Conservation (phyloP, 1,140 invertebrate species). For the Leptoteleia sp. region DNA sequence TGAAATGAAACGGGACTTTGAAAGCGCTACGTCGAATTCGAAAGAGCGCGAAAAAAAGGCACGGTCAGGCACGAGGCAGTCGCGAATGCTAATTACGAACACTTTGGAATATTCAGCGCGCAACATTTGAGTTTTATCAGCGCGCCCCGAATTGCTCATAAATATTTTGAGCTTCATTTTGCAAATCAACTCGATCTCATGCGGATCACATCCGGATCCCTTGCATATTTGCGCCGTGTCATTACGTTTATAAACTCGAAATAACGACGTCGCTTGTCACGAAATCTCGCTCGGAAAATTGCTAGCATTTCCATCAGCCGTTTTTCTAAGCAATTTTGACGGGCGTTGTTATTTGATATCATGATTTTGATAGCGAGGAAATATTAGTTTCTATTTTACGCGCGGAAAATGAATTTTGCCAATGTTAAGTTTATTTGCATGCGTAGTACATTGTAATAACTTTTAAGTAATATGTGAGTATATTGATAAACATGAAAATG, state of each 20-base stretch:
- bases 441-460: too few relatives aligned
- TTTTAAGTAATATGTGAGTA: too few relatives aligned
- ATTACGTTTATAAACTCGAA: slow-evolving; percentile 14
- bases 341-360: too few relatives aligned
- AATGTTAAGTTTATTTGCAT: too few relatives aligned
- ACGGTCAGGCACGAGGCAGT: slow-evolving; percentile 13
- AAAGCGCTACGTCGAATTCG: slow-evolving; percentile 34
- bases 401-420: too few relatives aligned
- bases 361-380: too few relatives aligned
- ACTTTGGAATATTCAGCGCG: slow-evolving; percentile 49
- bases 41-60: slow-evolving; percentile 21
- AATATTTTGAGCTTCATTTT: slow-evolving; percentile 58
- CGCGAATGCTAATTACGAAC: slow-evolving; percentile 50
- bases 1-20: slow-evolving; percentile 43
- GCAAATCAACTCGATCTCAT: slow-evolving; percentile 41
- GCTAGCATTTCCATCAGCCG: too few relatives aligned
- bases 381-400: too few relatives aligned
- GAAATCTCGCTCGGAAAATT: too few relatives aligned
- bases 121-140: slow-evolving; percentile 41
- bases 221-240: slow-evolving; percentile 19
- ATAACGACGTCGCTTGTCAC: background rate
- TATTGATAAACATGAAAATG: too few relatives aligned
- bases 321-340: too few relatives aligned
- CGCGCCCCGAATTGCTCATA: slow-evolving; percentile 34
- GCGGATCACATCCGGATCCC: slow-evolving; percentile 8